Conservation (phyloP, 2,888 invertebrate species). For the Chymomyza fuscimana region DNA sequence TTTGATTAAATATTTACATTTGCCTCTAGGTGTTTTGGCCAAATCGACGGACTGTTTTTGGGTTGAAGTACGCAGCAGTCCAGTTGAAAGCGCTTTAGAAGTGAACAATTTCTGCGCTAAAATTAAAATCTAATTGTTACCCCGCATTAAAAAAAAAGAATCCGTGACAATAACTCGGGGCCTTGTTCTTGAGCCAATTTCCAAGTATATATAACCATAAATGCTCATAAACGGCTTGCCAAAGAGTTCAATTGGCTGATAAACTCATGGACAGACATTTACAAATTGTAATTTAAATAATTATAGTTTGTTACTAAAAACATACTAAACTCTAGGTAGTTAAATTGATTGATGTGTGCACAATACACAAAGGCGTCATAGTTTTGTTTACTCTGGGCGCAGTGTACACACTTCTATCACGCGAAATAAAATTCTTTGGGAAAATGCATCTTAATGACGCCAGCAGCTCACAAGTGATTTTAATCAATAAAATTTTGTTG, state of each 20-base stretch:
- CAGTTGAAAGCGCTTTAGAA: constrained; percentile 3
- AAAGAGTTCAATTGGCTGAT: constrained; percentile 25
- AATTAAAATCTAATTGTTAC: not conserved
- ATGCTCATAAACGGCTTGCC: constrained; percentile 44
- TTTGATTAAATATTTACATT: too few species aligned
- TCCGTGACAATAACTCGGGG: constrained; percentile 59
- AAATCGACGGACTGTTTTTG: too few species aligned
- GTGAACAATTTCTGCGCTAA: not conserved
- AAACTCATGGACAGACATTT: constrained; percentile 13
- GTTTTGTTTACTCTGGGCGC: not conserved
- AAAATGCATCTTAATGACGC: constrained; percentile 15
- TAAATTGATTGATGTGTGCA: constrained; percentile 13
- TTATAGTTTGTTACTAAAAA: constrained; percentile 34
- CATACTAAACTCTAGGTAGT: not conserved
- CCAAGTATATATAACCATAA: constrained; percentile 31
- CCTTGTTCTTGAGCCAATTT: constrained; percentile 56
- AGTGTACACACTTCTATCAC: not conserved
- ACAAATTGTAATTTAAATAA: constrained; percentile 48
- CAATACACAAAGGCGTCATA: not conserved
- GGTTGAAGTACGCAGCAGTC: not conserved
- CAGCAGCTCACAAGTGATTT: constrained; percentile 21
- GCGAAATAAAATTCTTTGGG: constrained; percentile 39
- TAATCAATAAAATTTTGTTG: constrained; percentile 30
- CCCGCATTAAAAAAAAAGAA: constrained; percentile 20
- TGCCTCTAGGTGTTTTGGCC: too few species aligned